These are phyloP conservation scores for Etia nguti DNA, from an alignment of 2,113 vertebrate species.

Conservation along the genomic window DNA sequence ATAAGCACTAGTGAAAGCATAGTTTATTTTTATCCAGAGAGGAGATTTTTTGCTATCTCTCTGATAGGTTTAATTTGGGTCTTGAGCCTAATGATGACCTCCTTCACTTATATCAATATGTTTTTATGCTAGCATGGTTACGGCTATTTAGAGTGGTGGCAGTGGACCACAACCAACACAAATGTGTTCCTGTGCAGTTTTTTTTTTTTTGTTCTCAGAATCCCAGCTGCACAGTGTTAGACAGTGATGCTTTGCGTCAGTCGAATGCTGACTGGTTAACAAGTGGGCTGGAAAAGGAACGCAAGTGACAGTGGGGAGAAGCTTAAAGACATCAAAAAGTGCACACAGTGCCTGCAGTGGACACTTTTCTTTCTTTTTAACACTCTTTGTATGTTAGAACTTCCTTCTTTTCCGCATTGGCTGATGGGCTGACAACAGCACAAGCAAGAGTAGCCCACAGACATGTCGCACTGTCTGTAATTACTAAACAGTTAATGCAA, in stretches of 20 bases:
- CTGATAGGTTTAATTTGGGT: background rate
- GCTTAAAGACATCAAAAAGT: background rate
- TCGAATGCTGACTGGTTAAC: background rate
- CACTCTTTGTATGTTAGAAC: background rate
- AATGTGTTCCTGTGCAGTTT: background rate
- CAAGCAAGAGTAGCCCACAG: background rate
- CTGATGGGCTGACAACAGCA: background rate
- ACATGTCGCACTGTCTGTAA: background rate
- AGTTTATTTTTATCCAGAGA: background rate
- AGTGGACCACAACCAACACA: background rate
- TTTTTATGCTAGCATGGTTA: background rate
- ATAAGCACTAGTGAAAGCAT: background rate
- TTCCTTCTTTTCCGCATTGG: background rate
- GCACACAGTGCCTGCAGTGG: background rate
- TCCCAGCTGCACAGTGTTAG: background rate
- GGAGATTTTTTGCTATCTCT: background rate
- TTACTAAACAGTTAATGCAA: background rate
- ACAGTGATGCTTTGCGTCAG: background rate
- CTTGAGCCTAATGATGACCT: background rate
- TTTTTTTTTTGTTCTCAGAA: background rate
- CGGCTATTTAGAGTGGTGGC: background rate
- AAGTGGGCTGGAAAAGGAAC: background rate
- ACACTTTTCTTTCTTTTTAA: background rate
- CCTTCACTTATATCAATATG: background rate
- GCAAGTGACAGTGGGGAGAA: background rate